A percentile compares a stretch with the other conserved stretches of the same genome.
phyloP scores from a whole-genome alignment of 2,113 vertebrate species.

The Oceanodroma tethys region DNA sequence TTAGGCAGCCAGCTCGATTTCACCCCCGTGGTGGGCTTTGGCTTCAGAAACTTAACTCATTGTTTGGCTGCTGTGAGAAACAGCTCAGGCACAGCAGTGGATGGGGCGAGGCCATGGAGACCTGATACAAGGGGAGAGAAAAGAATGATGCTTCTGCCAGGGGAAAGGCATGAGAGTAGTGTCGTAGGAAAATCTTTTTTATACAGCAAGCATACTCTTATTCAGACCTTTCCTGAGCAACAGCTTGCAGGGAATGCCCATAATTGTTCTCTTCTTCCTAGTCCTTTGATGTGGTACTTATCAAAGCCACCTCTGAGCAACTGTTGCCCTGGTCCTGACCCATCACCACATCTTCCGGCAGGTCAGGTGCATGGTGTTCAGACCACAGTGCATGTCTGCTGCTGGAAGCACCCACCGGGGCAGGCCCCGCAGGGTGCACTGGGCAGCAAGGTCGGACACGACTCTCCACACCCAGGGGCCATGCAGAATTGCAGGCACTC shows the following conservation, averaged over 20 bases:
- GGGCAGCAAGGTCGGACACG: neutral
- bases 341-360: neutral
- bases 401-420: neutral
- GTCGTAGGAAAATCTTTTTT: neutral
- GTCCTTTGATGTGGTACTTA: neutral
- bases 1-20: neutral
- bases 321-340: neutral
- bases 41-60: neutral
- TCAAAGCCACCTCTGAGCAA: neutral
- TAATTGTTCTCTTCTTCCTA: neutral
- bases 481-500: neutral
- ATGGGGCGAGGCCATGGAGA: neutral
- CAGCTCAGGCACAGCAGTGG: neutral
- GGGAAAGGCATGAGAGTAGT: neutral
- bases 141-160: neutral
- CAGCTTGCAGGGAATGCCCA: neutral
- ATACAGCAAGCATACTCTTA: neutral
- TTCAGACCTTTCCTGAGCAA: neutral
- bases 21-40: neutral
- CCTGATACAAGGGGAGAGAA: neutral
- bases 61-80: neutral
- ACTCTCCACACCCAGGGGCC: neutral
- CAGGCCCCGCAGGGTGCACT: neutral
- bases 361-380: rapidly evolving
- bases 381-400: neutral